Conservation (phyloP, 2,113 vertebrate genomes). For the Lagopus leucura region DNA sequence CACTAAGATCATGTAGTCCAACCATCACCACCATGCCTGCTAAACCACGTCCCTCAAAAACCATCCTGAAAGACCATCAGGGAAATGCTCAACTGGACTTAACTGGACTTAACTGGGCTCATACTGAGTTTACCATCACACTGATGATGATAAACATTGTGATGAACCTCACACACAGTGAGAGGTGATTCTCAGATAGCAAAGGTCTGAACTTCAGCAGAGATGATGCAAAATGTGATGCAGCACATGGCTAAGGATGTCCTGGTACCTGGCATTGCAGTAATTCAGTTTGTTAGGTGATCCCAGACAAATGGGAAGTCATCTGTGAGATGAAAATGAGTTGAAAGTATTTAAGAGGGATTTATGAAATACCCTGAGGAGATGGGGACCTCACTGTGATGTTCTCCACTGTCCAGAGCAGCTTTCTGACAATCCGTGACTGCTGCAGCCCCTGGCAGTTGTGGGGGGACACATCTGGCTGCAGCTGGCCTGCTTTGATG, state of each 20-base stretch:
- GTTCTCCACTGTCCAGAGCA: fast-evolving
- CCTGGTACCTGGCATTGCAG: background rate
- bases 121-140: background rate
- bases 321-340: background rate
- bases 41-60: too few relatives aligned
- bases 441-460: background rate
- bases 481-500: background rate
- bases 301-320: background rate
- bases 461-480: conserved; percentile 6
- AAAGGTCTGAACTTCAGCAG: background rate
- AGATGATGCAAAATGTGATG: background rate
- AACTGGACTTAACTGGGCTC: background rate
- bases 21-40: too few relatives aligned
- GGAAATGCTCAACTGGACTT: background rate
- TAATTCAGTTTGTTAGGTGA: too few relatives aligned
- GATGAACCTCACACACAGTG: background rate
- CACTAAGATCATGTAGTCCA: too few relatives aligned
- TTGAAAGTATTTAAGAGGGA: background rate
- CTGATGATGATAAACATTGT: background rate
- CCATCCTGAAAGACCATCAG: background rate
- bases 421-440: background rate
- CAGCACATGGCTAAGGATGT: background rate
- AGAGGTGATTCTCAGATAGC: background rate
- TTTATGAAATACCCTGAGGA: background rate
- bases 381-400: background rate